phyloP scores from a whole-genome alignment of 1,140 invertebrate species.

The Zaprionus ornatus region DNA sequence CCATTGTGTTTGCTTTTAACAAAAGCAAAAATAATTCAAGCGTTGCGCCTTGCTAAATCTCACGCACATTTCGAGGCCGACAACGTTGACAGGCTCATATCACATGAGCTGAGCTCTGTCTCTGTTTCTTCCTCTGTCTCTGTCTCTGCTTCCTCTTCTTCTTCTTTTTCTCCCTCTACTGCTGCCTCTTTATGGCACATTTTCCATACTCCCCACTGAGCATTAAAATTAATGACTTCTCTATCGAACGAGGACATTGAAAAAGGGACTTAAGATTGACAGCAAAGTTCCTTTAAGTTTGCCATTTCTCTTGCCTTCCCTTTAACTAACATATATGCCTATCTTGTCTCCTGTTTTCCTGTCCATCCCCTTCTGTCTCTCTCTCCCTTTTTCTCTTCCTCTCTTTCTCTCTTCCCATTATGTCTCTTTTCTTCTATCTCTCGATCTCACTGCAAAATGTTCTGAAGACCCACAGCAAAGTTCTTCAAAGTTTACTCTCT shows the following conservation, averaged over 20 bases:
- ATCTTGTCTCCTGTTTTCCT: neutral
- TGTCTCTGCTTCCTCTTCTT: neutral
- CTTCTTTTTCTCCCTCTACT: neutral
- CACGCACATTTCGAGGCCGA: neutral
- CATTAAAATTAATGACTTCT: conserved; percentile 74
- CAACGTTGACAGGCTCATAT: conserved; percentile 7
- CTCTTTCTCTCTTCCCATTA: neutral
- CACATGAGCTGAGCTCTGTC: neutral
- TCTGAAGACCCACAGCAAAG: too few relatives aligned
- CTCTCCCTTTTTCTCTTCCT: neutral
- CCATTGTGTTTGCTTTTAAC: conserved; percentile 72
- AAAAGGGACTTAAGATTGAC: conserved; percentile 7
- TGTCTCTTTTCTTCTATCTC: neutral
- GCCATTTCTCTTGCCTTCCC: neutral
- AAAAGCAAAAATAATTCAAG: conserved; percentile 74
- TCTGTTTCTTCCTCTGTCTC: neutral
- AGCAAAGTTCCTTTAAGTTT: conserved; percentile 6
- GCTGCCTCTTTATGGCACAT: conserved; percentile 20
- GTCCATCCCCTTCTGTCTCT: neutral
- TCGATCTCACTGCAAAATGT: too few relatives aligned
- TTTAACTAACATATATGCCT: neutral
- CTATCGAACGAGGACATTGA: conserved; percentile 14
- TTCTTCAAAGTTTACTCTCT: too few relatives aligned
- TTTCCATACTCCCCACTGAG: conserved; percentile 16
- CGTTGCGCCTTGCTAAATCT: conserved; percentile 51